Conservation (phyloP, 2,888 invertebrate genomes). For the Tenthredo distinguenda region DNA sequence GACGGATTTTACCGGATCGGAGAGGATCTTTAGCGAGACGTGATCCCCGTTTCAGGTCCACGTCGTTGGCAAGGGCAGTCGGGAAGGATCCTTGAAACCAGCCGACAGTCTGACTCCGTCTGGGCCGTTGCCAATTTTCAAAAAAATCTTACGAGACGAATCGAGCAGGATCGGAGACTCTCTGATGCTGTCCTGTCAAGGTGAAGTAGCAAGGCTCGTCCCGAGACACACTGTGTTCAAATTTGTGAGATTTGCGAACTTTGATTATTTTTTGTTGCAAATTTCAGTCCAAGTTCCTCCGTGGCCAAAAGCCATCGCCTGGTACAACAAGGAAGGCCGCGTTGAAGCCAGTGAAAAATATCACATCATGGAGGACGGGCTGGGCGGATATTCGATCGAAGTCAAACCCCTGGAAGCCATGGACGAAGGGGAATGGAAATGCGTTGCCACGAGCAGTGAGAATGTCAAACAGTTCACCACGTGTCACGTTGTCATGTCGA, state of each 20-base stretch:
- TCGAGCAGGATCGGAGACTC: slow-evolving; percentile 89
- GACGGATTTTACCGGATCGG: not conserved
- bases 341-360: slow-evolving; percentile 87
- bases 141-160: slow-evolving; percentile 86
- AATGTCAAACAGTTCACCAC: slow-evolving; percentile 88
- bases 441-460: slow-evolving; percentile 88
- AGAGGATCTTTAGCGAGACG: not conserved
- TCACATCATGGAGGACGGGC: slow-evolving; percentile 88
- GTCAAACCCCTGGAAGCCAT: slow-evolving; percentile 87
- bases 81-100: slow-evolving; percentile 85
- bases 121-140: slow-evolving; percentile 90
- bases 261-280: not conserved
- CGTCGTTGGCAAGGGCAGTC: slow-evolving; percentile 86
- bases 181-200: slow-evolving; percentile 87
- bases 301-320: slow-evolving; percentile 90
- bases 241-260: not conserved
- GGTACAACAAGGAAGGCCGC: slow-evolving; percentile 92
- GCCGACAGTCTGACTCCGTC: slow-evolving; percentile 82
- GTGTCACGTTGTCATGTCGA: slow-evolving; percentile 88
- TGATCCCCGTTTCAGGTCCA: slow-evolving; percentile 81
- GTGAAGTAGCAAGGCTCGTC: slow-evolving; percentile 71
- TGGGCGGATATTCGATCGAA: slow-evolving; percentile 90
- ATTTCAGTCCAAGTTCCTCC: slow-evolving; percentile 88
- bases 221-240: not conserved
- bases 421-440: slow-evolving; percentile 95